These are phyloP conservation scores for Drosophila funebris DNA, from an alignment of 1,140 invertebrate species.

Conservation along the genomic window DNA sequence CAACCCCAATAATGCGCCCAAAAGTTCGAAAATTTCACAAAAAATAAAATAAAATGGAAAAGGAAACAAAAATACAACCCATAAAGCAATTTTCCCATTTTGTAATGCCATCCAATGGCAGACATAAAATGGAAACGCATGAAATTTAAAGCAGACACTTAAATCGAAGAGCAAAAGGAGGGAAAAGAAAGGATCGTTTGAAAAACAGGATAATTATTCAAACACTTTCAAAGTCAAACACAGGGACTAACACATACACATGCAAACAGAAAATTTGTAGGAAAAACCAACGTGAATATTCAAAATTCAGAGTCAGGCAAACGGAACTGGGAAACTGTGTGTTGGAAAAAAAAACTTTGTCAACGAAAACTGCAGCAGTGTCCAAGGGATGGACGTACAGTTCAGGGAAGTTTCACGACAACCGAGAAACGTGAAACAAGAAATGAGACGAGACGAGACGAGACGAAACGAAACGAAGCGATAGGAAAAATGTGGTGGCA, in stretches of 20 bases:
- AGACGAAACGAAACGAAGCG: slow-evolving; percentile 38
- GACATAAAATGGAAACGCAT: slow-evolving; percentile 34
- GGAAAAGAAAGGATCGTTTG: not conserved
- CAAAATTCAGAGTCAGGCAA: not conserved
- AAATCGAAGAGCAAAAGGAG: slow-evolving; percentile 9
- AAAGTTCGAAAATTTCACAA: slow-evolving; percentile 12
- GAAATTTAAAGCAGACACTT: not conserved
- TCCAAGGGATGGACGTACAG: slow-evolving; percentile 45
- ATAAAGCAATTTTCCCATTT: slow-evolving; percentile 41
- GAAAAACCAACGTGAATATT: slow-evolving; percentile 28
- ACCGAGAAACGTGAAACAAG: slow-evolving; percentile 5
- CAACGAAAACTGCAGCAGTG: slow-evolving; percentile 35
- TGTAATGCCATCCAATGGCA: slow-evolving; percentile 41
- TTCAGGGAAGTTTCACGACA: slow-evolving; percentile 50
- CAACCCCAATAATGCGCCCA: slow-evolving; percentile 6
- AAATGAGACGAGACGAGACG: slow-evolving; percentile 1
- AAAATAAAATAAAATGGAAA: slow-evolving; percentile 20
- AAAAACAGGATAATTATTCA: slow-evolving; percentile 78
- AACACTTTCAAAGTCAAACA: slow-evolving; percentile 76
- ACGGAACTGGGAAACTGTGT: slow-evolving; percentile 18
- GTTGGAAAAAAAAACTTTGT: slow-evolving; percentile 58
- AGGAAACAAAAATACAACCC: slow-evolving; percentile 51
- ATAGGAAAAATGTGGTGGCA: slow-evolving; percentile 37
- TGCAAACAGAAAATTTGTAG: slow-evolving; percentile 21
- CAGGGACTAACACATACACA: slow-evolving; percentile 55